These are phyloP conservation scores for Elanoides forficatus DNA, from an alignment of 2,113 vertebrate species.

Conservation along the genomic window DNA sequence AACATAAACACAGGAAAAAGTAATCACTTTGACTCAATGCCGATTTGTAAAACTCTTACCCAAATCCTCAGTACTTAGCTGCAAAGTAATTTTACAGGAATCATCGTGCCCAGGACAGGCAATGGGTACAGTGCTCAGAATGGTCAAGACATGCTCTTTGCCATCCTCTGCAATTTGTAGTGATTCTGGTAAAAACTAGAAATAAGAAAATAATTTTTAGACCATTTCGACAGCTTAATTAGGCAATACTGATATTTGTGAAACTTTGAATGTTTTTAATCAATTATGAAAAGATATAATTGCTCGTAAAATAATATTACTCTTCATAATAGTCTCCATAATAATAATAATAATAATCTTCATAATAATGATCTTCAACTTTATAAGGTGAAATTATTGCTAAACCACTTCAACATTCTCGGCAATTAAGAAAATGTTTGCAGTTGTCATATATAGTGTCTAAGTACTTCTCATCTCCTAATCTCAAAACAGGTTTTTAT, in stretches of 20 bases:
- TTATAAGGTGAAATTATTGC: not conserved
- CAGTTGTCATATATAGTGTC: not conserved
- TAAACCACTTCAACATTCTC: not conserved
- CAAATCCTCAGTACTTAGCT: conserved; percentile 70
- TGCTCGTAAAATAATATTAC: conserved; percentile 1
- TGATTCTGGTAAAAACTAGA: conserved; percentile 78
- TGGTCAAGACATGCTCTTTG: conserved; percentile 71
- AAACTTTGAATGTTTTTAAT: not conserved
- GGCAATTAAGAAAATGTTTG: conserved; percentile 2
- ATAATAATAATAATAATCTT: not conserved
- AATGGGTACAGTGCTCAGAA: conserved; percentile 79
- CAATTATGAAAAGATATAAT: not conserved
- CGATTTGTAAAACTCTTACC: conserved; percentile 43
- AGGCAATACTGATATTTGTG: not conserved
- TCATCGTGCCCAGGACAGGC: not conserved
- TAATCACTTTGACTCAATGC: not conserved
- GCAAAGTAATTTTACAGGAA: conserved; percentile 75
- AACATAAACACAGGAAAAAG: not conserved
- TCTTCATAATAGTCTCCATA: not conserved
- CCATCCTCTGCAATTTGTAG: conserved; percentile 78
- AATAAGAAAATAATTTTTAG: not conserved
- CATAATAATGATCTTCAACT: not conserved
- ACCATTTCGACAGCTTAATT: not conserved
- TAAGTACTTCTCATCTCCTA: conserved; percentile 1
- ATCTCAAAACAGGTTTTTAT: not conserved